A percentile compares a stretch with the other conserved stretches of the same genome.
phyloP scores from a whole-genome alignment of 1,140 invertebrate genomes.

The Saccostrea glomerata region DNA sequence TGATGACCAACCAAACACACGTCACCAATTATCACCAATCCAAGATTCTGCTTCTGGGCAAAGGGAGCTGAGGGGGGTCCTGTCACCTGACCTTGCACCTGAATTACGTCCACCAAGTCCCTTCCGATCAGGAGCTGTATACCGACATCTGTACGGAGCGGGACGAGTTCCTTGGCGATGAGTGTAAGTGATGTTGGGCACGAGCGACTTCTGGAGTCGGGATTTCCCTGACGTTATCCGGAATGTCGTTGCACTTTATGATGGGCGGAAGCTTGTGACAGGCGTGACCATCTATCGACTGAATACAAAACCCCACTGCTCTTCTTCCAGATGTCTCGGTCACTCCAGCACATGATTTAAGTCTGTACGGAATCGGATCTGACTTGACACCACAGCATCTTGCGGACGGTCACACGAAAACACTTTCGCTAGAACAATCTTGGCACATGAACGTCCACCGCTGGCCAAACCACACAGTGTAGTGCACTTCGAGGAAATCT shows the following conservation, averaged over 20 bases:
- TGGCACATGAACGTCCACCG: slow-evolving; percentile 47
- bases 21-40: slow-evolving; percentile 62
- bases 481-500: slow-evolving; percentile 31
- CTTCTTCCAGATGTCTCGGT: slow-evolving; percentile 21
- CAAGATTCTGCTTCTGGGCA: slow-evolving; percentile 57
- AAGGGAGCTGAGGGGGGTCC: slow-evolving; percentile 46
- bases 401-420: not conserved
- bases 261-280: slow-evolving; percentile 34
- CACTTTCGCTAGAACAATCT: slow-evolving; percentile 42
- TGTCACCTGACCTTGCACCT: slow-evolving; percentile 50
- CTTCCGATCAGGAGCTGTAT: slow-evolving; percentile 5
- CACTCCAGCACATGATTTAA: slow-evolving; percentile 42
- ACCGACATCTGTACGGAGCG: too few species aligned
- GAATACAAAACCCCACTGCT: slow-evolving; percentile 30
- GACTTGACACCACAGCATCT: not conserved
- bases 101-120: slow-evolving; percentile 57
- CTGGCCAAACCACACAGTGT: not conserved
- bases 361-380: not conserved
- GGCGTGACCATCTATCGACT: slow-evolving; percentile 31
- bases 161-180: too few species aligned
- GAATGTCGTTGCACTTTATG: too few species aligned
- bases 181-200: too few species aligned
- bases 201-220: too few species aligned
- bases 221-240: too few species aligned
- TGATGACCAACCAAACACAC: slow-evolving; percentile 54